Conservation (phyloP, 2,797 vertebrate genomes). For the Apodemus agrarius region DNA sequence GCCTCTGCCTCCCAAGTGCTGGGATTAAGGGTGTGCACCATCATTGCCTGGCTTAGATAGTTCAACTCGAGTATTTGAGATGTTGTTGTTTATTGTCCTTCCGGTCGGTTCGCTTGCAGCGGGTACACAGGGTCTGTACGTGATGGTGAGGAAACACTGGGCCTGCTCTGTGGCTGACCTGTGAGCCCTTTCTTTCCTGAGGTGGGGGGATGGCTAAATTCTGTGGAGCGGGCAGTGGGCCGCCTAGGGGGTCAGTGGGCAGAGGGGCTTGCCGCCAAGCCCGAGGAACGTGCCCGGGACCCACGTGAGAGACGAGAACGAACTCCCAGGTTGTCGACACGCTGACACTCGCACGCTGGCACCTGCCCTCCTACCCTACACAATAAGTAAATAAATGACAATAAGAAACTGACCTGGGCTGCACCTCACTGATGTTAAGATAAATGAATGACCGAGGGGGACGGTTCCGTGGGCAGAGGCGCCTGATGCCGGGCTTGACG, state of each 20-base stretch:
- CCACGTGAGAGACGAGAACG: neutral
- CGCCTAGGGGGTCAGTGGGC: neutral
- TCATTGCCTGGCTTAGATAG: neutral
- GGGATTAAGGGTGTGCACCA: neutral
- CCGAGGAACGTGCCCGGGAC: neutral
- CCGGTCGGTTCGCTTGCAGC: neutral
- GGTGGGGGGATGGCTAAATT: neutral
- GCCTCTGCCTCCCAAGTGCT: neutral
- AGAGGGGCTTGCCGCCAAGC: neutral
- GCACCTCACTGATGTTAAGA: neutral
- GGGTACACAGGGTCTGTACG: neutral
- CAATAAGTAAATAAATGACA: neutral
- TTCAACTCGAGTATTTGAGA: neutral
- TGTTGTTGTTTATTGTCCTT: neutral
- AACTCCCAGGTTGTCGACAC: no score
- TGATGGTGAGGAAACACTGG: neutral
- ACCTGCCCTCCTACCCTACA: neutral
- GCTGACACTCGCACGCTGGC: no score
- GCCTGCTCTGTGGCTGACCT: slow-evolving; percentile 12
- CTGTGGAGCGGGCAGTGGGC: neutral
- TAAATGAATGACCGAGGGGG: neutral
- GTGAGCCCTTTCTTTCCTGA: slow-evolving; percentile 49
- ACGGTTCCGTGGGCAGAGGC: neutral
- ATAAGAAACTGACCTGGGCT: neutral
- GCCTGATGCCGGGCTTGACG: neutral